Conservation (phyloP, 2,888 invertebrate species). For the Microctonus aethiopoides region DNA sequence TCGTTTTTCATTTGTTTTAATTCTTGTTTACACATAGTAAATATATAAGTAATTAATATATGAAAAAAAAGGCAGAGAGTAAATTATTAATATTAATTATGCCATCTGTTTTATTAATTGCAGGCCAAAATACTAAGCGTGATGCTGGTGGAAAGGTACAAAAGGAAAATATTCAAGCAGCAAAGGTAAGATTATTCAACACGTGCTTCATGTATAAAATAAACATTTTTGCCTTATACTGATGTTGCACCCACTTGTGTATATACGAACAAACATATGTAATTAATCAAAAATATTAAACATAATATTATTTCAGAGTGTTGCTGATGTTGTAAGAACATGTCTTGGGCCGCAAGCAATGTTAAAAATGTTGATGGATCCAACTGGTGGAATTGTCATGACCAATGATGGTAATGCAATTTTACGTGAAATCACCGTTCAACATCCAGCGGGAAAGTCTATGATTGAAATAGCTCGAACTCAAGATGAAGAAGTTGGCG, state of each 20-base stretch:
- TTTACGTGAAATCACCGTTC: slow-evolving; percentile 94
- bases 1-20: slow-evolving; percentile 45
- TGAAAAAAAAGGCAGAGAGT: too few species aligned
- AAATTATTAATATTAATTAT: slow-evolving; percentile 39
- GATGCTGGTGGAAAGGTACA: slow-evolving; percentile 98
- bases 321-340: slow-evolving; percentile 99
- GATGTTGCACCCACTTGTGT: slow-evolving; percentile 53
- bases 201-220: slow-evolving; percentile 26
- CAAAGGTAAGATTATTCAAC: slow-evolving; percentile 77
- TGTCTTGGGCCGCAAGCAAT: slow-evolving; percentile 99
- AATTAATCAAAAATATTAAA: neutral
- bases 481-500: slow-evolving; percentile 99
- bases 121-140: slow-evolving; percentile 97
- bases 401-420: slow-evolving; percentile 99
- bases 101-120: slow-evolving; percentile 63
- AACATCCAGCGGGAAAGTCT: slow-evolving; percentile 98
- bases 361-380: slow-evolving; percentile 99
- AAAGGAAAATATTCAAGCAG: slow-evolving; percentile 94
- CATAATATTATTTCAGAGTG: slow-evolving; percentile 76
- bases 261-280: neutral
- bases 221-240: slow-evolving; percentile 38
- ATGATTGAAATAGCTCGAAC: slow-evolving; percentile 99
- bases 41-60: too few species aligned
- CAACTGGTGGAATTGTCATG: slow-evolving; percentile 99
- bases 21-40: too few species aligned